Conservation (phyloP, 2,888 invertebrate genomes). For the Drosophila meridionalis region DNA sequence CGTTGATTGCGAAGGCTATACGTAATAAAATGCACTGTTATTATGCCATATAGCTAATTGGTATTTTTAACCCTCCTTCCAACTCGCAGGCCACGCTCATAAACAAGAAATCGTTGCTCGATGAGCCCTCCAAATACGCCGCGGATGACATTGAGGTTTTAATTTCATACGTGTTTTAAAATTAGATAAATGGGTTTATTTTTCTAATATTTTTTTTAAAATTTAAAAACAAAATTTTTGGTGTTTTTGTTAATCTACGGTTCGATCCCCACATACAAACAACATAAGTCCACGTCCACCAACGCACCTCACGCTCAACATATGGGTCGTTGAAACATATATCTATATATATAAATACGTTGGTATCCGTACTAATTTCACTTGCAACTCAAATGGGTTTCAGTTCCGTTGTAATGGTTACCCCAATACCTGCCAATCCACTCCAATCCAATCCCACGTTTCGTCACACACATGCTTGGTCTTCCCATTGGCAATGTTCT, state of each 20-base stretch:
- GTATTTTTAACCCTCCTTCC: slow-evolving; percentile 51
- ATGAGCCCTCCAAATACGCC: slow-evolving; percentile 76
- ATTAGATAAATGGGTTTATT: slow-evolving; percentile 23
- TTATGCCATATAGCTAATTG: slow-evolving; percentile 47
- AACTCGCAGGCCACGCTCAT: slow-evolving; percentile 76
- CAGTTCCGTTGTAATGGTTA: neutral
- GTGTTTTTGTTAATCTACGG: slow-evolving; percentile 39
- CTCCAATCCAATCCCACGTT: neutral
- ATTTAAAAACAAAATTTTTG: slow-evolving; percentile 17
- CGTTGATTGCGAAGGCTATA: neutral
- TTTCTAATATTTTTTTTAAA: neutral
- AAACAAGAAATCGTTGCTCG: slow-evolving; percentile 68
- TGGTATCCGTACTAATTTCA: slow-evolving; percentile 10
- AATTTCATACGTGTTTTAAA: slow-evolving; percentile 53
- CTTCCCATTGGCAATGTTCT: neutral
- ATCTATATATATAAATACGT: neutral
- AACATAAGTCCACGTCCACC: slow-evolving; percentile 2
- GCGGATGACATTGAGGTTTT: slow-evolving; percentile 83
- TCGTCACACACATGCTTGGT: slow-evolving; percentile 1
- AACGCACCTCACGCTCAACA: neutral
- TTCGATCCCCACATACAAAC: neutral
- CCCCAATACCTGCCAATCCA: neutral
- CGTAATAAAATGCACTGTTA: slow-evolving; percentile 10
- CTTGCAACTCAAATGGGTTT: neutral
- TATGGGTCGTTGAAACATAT: neutral